Base-by-base conservation (phyloP, 2,888 invertebrate species). In the Acleris laterana region DNA sequence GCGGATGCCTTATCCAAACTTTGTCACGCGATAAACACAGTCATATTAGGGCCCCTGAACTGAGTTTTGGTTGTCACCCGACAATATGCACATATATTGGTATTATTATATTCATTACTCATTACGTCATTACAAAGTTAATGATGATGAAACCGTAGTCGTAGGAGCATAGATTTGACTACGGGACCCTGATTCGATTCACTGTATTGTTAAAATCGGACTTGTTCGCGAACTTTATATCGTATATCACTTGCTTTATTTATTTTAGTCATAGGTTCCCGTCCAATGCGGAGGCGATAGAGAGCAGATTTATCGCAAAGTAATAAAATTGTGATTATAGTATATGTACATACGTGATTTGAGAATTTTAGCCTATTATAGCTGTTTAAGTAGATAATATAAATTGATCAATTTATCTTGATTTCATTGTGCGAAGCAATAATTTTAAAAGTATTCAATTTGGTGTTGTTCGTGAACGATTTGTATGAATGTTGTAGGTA, bases 191-290 rank as follows among this genome's bases (percentile, higher is more conserved):
- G 38, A 38, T 38, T 13, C 13, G 38, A 13, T 38, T 38, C 1
- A 38, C 38, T 13, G 32, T 9, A 38, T 38, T 38, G 3, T 13
- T 13, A 38, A 13, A 38, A 38, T 13, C 38, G 9, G 32, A 38
- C 13, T 13, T 38, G 38, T 38, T 38, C 13, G 13, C 1, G 32
- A 32, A 9, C 28, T 28, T 28, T 9, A 25, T 25, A 28, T 28
- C 28, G 2, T 32, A 42, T 42, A 42, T 28, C 25, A 28, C 11
- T 38, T 32, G n/a, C 28, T 61, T 65, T 62, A 66, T 62, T 66
- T 66, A 66, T 66, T 66, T 62, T 62, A 66, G 62, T 66, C 38
- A 48, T 66, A 66, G 52, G 51, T 57, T 51, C 66, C 66, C 66
- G 66, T 66, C 66, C 66, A 66, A 57, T 51, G 32, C 57, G 56